Conservation (phyloP, 2,797 vertebrate species). For the Phoxinus dragarum region DNA sequence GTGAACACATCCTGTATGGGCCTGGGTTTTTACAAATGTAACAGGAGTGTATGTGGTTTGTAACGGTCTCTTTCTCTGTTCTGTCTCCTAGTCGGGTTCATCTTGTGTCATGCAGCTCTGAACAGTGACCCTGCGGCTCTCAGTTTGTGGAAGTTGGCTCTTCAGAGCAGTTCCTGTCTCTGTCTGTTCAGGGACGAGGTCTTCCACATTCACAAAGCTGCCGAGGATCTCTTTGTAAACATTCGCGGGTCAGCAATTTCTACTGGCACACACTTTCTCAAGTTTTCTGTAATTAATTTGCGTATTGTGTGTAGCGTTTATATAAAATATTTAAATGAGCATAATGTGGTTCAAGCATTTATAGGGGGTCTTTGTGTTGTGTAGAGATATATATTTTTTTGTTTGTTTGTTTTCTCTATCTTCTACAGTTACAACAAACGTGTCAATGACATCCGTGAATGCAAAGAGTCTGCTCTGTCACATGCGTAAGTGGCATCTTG, state of each 20-base stretch:
- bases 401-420: conserved; percentile 25
- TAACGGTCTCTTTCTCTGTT: conserved; percentile 7
- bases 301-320: not conserved
- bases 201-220: conserved; percentile 98
- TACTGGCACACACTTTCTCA: not conserved
- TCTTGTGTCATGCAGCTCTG: conserved; percentile 93
- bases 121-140: conserved; percentile 91
- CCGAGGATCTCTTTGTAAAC: conserved; percentile 97
- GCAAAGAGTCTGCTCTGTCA: conserved; percentile 94
- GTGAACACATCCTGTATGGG: not conserved
- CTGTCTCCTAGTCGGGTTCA: conserved; percentile 88
- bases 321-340: not conserved
- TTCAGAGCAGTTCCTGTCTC: conserved; percentile 97
- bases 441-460: conserved; percentile 97
- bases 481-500: conserved; percentile 87
- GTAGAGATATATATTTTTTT: not conserved
- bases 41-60: not conserved
- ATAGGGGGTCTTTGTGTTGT: not conserved
- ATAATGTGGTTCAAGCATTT: not conserved
- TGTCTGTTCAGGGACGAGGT: conserved; percentile 97
- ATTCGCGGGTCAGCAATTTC: conserved; percentile 85
- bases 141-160: conserved; percentile 95
- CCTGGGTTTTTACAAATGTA: not conserved
- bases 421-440: conserved; percentile 94
- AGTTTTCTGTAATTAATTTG: not conserved